phyloP scores from a whole-genome alignment of 2,113 vertebrate genomes.

The Mohoua ochrocephala region DNA sequence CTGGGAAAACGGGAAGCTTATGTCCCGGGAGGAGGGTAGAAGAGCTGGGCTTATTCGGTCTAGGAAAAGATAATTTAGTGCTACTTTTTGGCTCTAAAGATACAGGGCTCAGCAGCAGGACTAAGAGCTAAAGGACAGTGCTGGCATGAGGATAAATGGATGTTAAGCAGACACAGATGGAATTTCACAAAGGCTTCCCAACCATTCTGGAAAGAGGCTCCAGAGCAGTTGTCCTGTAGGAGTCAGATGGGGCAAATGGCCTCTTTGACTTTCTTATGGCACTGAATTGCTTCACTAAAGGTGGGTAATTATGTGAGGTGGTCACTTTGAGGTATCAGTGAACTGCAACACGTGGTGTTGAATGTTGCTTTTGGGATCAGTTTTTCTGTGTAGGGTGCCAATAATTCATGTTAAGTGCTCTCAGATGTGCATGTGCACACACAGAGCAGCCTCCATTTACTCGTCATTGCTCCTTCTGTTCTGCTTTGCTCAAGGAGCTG shows the following conservation, averaged over 20 bases:
- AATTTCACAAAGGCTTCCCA: neutral
- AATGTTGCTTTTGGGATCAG: neutral
- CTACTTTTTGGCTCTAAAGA: neutral
- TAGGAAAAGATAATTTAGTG: neutral
- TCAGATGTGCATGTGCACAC: neutral
- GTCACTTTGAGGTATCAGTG: neutral
- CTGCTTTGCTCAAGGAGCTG: neutral
- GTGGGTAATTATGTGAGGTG: neutral
- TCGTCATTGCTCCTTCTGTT: neutral
- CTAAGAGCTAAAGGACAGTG: neutral
- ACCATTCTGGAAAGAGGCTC: neutral
- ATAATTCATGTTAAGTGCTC: neutral
- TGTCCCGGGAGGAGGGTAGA: neutral
- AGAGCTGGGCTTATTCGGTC: neutral
- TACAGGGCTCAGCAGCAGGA: neutral
- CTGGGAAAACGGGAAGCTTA: neutral
- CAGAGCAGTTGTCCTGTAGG: neutral
- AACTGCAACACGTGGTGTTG: neutral
- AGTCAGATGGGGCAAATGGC: neutral
- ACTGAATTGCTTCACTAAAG: neutral
- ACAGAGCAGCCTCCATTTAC: neutral
- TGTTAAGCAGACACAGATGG: rapidly evolving
- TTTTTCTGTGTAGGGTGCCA: neutral
- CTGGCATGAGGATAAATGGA: neutral
- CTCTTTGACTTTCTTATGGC: neutral